phyloP scores from a whole-genome alignment of 2,797 vertebrate genomes.

The Microchirus variegatus region DNA sequence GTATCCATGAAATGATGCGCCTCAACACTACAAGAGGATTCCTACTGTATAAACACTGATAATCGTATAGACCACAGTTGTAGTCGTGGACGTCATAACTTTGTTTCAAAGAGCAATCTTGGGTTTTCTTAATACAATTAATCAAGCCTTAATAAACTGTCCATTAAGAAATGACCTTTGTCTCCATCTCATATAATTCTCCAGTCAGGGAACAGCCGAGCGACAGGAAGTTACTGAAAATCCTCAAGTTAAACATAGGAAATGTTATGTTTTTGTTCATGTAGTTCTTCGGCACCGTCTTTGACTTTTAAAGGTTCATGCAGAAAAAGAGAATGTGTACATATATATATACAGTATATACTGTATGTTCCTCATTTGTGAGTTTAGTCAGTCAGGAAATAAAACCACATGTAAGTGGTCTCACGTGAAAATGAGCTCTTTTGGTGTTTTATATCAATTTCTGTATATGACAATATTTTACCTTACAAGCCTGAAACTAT shows the following conservation, averaged over 20 bases:
- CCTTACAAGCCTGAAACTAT: too few relatives aligned
- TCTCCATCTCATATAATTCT: conserved; percentile 73
- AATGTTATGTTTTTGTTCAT: too few relatives aligned
- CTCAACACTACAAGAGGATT: conserved; percentile 77
- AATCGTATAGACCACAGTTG: conserved; percentile 83
- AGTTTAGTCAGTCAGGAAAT: background rate
- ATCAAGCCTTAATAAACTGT: conserved; percentile 95
- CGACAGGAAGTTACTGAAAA: too few relatives aligned
- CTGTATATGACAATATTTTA: too few relatives aligned
- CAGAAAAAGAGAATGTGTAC: too few relatives aligned
- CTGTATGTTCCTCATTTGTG: background rate
- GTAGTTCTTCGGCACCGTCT: too few relatives aligned
- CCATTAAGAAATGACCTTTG: conserved; percentile 83
- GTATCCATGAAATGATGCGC: conserved; percentile 80
- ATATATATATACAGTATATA: too few relatives aligned
- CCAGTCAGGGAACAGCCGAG: conserved; percentile 5
- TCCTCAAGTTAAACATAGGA: too few relatives aligned
- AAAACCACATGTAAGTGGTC: too few relatives aligned
- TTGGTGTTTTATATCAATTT: too few relatives aligned
- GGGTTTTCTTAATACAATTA: conserved; percentile 86
- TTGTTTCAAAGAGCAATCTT: conserved; percentile 82
- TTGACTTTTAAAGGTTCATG: too few relatives aligned
- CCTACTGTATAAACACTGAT: conserved; percentile 73
- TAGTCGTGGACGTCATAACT: conserved; percentile 80
- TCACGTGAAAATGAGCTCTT: too few relatives aligned